A percentile compares a stretch with the other conserved stretches of the same genome.
phyloP scores from a whole-genome alignment of 2,888 invertebrate genomes.

The Zhuqinia jingwanae region DNA sequence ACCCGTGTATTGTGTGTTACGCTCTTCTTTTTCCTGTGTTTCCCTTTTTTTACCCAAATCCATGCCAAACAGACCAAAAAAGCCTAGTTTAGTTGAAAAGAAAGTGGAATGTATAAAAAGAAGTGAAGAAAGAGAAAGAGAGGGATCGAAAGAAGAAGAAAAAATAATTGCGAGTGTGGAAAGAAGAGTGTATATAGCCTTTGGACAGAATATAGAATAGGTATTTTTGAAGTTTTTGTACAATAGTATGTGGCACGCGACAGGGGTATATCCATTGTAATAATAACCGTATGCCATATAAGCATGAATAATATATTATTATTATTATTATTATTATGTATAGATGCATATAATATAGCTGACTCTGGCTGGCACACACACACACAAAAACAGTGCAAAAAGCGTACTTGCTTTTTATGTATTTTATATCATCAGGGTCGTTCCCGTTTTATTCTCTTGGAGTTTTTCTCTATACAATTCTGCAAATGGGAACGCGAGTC shows the following conservation, averaged over 20 bases:
- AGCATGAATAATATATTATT: constrained; percentile 47
- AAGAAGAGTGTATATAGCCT: constrained; percentile 38
- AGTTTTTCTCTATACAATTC: constrained; percentile 35
- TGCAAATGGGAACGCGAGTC: constrained; percentile 56
- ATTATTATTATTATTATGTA: constrained; percentile 2
- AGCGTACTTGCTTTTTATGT: not conserved
- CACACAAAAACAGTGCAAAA: constrained; percentile 16
- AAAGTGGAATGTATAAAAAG: constrained; percentile 67
- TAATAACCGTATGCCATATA: constrained; percentile 60
- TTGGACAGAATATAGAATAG: constrained; percentile 30
- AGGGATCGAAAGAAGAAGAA: constrained; percentile 31
- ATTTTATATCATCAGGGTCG: constrained; percentile 46
- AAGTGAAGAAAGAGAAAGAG: constrained; percentile 27
- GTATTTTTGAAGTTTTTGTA: constrained; percentile 32
- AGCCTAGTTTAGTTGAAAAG: constrained; percentile 43
- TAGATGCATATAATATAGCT: constrained; percentile 14
- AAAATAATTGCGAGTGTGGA: constrained; percentile 11
- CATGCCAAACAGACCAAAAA: constrained; percentile 52
- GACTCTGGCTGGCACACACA: too few relatives aligned
- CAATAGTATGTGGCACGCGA: constrained; percentile 72
- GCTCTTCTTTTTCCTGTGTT: constrained; percentile 20
- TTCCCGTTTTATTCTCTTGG: constrained; percentile 19
- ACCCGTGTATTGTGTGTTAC: constrained; percentile 51
- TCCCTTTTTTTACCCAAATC: constrained; percentile 50
- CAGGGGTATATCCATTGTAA: constrained; percentile 53